Evolutionary conservation across 2,797 vertebrate genomes (phyloP).

Genomic region (Hydrocynus forskahlii): DNA sequence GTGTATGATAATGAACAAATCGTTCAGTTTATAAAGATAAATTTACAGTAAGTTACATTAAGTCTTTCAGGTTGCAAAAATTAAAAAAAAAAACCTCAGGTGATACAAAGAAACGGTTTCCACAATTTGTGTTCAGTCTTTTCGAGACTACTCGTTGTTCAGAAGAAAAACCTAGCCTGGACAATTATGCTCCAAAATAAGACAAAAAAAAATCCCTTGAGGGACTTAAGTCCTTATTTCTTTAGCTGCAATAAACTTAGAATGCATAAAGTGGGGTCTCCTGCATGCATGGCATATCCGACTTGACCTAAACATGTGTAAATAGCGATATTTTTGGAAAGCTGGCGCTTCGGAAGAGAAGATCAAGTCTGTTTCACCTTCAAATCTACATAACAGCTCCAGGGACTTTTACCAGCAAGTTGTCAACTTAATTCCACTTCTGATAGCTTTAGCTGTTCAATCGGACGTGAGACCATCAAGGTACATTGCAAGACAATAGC

Average conservation of each 20-base stretch:
- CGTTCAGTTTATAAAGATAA: slow-evolving; percentile 20
- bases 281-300: slow-evolving; percentile 12
- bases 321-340: slow-evolving; percentile 20
- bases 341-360: not conserved
- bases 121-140: slow-evolving; percentile 1
- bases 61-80: slow-evolving; percentile 48
- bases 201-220: not conserved
- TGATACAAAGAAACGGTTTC: slow-evolving; percentile 37
- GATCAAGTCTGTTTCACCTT: not conserved
- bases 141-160: not conserved
- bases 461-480: not conserved
- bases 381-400: not conserved
- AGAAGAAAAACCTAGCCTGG: not conserved
- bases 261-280: not conserved
- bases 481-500: not conserved
- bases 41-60: slow-evolving; percentile 21
- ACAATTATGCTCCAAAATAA: not conserved
- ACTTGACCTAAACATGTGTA: not conserved
- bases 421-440: not conserved
- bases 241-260: slow-evolving; percentile 30
- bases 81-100: slow-evolving; percentile 52
- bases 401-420: not conserved
- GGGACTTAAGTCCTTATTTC: not conserved
- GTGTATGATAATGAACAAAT: slow-evolving; percentile 26
- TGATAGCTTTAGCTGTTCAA: not conserved